Evolutionary conservation across 2,797 vertebrate species (phyloP).

Genomic region (Microtus obscurus): DNA sequence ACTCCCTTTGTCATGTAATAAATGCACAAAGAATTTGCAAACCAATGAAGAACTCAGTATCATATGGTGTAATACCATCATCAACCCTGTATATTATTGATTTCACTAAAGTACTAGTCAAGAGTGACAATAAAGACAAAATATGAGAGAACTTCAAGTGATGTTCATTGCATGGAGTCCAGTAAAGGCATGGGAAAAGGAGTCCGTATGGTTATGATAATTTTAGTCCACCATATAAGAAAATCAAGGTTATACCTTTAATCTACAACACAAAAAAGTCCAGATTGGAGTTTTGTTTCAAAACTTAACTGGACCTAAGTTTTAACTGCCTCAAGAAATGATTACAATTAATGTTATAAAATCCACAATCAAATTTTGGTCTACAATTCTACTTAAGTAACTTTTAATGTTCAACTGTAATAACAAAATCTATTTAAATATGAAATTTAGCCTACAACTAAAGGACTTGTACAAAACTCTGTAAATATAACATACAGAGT

Average conservation of each 20-base stretch:
- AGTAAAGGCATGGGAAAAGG: neutral
- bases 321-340: constrained; percentile 40
- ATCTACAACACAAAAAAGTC: neutral
- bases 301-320: neutral
- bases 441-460: neutral
- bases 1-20: neutral
- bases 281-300: neutral
- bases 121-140: neutral
- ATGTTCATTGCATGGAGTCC: neutral
- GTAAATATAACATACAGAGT: neutral
- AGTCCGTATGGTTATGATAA: neutral
- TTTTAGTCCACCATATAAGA: neutral
- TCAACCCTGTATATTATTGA: neutral
- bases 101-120: neutral
- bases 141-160: neutral
- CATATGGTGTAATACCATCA: neutral
- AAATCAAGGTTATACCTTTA: neutral
- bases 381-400: neutral
- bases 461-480: neutral
- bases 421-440: neutral
- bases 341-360: neutral
- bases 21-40: constrained; percentile 10
- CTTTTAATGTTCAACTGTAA: neutral
- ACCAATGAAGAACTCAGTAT: neutral
- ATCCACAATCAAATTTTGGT: neutral